Evolutionary conservation across 1,140 invertebrate species (phyloP), one percentile per base, ranked within the genome.

Genomic region (Diabrotica virgifera): DNA sequence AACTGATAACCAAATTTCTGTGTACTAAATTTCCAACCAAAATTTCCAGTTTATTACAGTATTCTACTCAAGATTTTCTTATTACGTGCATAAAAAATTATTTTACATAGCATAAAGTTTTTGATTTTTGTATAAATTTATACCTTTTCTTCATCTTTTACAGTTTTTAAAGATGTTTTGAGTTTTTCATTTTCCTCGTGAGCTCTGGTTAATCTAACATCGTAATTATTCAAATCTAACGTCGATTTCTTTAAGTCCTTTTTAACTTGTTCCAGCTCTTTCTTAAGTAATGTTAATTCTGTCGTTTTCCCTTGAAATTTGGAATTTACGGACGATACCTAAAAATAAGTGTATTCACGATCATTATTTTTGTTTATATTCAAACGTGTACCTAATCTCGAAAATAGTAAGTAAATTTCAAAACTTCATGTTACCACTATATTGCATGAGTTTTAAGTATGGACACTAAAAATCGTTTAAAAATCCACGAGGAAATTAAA

Each of bases 121-220:
- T 24, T 24, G 24, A 24, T 24, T 24, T 24, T 24, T 24, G 4
- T 24, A 24, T 24, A 24, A 24, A 24, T 24, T 24, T 24, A 24
- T 46, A 83, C 83, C 75, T 81, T 84, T 74, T 83, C 82, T 70
- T 82, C 79, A n/a, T 76, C 69, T 70, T 82, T 79, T 53, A 57
- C 73, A 53, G 65, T 76, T 75, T 82, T 83, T 0, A 83, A 63
- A 9, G 70, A 57, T 52, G 58, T 67, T 63, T 74, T 79, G 10
- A 80, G 65, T 71, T 81, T 84, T 46, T 84, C 82, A 58, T 74
- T 81, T 54, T 80, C 82, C 68, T 83, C 82, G 6, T 78, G 66
- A 51, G 77, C 77, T 72, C 81, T 80, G 38, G 81, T 81, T 58
- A 84, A 68, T 70, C 79, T 76, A 0, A 80, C 54, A 50, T 82